phyloP scores from a whole-genome alignment of 2,113 vertebrate genomes.

The Gyps fulvus region DNA sequence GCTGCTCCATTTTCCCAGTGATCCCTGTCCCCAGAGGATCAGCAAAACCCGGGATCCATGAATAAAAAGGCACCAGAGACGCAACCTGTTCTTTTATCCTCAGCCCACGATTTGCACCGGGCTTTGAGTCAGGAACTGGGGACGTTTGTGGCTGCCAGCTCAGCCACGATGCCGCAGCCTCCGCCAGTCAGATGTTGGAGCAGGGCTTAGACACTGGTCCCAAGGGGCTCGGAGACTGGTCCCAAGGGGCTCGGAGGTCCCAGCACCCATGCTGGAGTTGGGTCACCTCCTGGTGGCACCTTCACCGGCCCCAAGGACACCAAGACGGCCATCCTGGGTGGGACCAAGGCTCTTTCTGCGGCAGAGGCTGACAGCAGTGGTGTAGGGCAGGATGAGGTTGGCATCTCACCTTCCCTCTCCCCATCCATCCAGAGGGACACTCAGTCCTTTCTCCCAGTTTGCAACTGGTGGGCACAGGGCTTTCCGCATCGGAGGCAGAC shows the following conservation, averaged over 20 bases:
- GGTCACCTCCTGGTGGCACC: neutral
- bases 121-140: neutral
- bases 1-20: neutral
- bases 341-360: neutral
- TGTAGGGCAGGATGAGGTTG: neutral
- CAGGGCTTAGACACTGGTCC: neutral
- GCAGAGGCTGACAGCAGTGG: neutral
- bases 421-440: neutral
- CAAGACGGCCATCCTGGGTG: neutral
- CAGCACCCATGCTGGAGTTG: neutral
- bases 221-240: neutral
- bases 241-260: neutral
- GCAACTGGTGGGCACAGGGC: neutral
- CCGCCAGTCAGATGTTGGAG: neutral
- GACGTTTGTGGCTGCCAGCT: neutral
- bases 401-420: neutral
- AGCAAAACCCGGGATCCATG: neutral
- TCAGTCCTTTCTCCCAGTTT: neutral
- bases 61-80: neutral
- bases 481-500: accelerated
- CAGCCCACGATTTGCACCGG: accelerated
- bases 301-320: neutral
- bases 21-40: neutral
- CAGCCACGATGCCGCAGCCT: accelerated
- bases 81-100: neutral